Evolutionary conservation across 2,888 invertebrate genomes (phyloP).

Genomic region (Trilocha varians): DNA sequence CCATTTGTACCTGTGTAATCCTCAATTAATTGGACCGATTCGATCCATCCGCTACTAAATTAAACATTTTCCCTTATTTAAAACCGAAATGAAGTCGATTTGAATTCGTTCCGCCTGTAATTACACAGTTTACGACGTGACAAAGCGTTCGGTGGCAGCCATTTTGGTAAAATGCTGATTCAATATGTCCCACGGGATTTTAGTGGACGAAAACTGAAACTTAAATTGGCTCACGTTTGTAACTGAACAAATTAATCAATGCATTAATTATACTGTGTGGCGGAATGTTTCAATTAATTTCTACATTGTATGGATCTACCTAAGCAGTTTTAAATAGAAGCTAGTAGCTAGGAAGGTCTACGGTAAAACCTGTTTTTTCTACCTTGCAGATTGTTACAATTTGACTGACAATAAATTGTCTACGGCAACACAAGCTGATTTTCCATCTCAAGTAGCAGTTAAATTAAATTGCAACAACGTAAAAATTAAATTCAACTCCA

Average conservation of each 20-base stretch:
- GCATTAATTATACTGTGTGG: conserved; percentile 47
- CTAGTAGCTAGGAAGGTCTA: too few species aligned
- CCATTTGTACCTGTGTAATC: conserved; percentile 36
- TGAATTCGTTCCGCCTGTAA: conserved; percentile 62
- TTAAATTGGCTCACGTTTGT: conserved; percentile 50
- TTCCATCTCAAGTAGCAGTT: too few species aligned
- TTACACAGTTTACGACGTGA: conserved; percentile 71
- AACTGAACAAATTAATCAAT: conserved; percentile 56
- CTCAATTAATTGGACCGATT: conserved; percentile 63
- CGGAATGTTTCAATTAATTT: background rate
- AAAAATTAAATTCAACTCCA: too few species aligned
- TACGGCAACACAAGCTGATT: too few species aligned
- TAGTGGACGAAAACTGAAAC: conserved; percentile 30
- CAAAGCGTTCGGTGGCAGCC: conserved; percentile 41
- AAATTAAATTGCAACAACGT: too few species aligned
- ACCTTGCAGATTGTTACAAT: too few species aligned
- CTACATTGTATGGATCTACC: too few species aligned
- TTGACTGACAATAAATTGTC: too few species aligned
- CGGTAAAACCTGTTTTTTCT: too few species aligned
- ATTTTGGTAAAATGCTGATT: conserved; percentile 47
- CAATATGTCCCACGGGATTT: conserved; percentile 28
- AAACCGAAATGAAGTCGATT: conserved; percentile 69
- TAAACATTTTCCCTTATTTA: conserved; percentile 73
- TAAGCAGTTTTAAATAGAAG: too few species aligned
- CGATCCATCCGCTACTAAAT: conserved; percentile 56